A percentile compares a stretch with the other conserved stretches of the same genome.
phyloP scores from a whole-genome alignment of 2,888 invertebrate genomes.

The Watsonalla binaria region DNA sequence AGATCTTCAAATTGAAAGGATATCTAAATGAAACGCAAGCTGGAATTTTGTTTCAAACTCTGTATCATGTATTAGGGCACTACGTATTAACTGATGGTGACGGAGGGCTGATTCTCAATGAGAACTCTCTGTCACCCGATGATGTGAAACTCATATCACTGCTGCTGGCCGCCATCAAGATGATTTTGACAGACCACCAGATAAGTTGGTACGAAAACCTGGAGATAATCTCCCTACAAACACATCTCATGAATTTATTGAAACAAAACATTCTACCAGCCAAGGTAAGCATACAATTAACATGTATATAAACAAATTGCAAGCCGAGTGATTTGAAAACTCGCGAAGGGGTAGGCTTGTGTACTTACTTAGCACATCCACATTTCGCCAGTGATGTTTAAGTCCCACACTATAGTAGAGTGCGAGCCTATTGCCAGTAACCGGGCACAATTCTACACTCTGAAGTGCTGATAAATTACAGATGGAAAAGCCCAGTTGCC shows the following conservation, averaged over 20 bases:
- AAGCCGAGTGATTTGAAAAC: too few species aligned
- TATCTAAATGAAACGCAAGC: constrained; percentile 31
- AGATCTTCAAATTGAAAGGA: constrained; percentile 28
- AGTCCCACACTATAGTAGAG: too few species aligned
- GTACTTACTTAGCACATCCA: too few species aligned
- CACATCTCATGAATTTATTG: constrained; percentile 31
- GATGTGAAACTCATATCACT: constrained; percentile 29
- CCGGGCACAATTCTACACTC: too few species aligned
- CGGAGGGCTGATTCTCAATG: constrained; percentile 22
- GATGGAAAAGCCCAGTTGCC: too few species aligned
- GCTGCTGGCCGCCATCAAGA: constrained; percentile 27
- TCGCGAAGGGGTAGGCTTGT: too few species aligned
- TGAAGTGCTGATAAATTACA: too few species aligned
- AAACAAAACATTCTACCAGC: constrained; percentile 26
- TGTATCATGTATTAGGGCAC: constrained; percentile 32
- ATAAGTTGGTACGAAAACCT: constrained; percentile 40
- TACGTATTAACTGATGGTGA: constrained; percentile 27
- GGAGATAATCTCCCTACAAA: constrained; percentile 36
- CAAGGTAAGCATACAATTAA: constrained; percentile 20
- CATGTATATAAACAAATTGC: not conserved
- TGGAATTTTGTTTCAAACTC: constrained; percentile 29
- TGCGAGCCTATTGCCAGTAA: too few species aligned
- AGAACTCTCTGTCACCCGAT: constrained; percentile 22
- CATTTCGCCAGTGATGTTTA: too few species aligned
- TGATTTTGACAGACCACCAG: constrained; percentile 35